phyloP scores from a whole-genome alignment of 2,113 vertebrate species.

The Solea solea region DNA sequence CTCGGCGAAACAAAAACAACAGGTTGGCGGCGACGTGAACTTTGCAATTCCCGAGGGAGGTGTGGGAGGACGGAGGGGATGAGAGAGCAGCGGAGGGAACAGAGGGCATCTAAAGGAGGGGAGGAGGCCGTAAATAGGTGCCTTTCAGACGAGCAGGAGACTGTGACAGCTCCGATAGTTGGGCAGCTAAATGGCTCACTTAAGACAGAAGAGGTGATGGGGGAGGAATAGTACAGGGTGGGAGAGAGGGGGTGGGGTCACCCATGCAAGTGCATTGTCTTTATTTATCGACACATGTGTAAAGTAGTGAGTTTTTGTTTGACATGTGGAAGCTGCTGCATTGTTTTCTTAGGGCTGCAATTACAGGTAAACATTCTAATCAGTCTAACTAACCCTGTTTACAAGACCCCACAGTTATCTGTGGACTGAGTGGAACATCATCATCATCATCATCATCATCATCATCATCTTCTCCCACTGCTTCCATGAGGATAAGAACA shows the following conservation, averaged over 20 bases:
- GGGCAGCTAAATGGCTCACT: constrained; percentile 64
- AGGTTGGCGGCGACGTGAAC: constrained; percentile 42
- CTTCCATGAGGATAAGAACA: no score
- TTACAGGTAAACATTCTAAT: not conserved
- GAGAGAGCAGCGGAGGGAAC: constrained; percentile 9
- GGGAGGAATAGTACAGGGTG: constrained; percentile 27
- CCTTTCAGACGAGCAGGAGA: constrained; percentile 54
- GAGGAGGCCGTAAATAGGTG: constrained; percentile 53
- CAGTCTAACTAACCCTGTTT: not conserved
- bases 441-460: no score
- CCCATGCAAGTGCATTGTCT: constrained; percentile 27
- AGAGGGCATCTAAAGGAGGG: constrained; percentile 8
- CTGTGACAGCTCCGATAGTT: constrained; percentile 45
- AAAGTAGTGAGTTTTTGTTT: constrained; percentile 22
- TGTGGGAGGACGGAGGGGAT: constrained; percentile 20
- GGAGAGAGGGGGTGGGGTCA: constrained; percentile 23
- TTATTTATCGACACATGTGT: constrained; percentile 17
- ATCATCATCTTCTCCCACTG: no score
- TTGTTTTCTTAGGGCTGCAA: not conserved
- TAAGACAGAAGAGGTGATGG: constrained; percentile 48
- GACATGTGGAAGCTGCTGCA: not conserved
- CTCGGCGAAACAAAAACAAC: constrained; percentile 45
- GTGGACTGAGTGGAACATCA: no score
- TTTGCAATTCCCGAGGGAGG: constrained; percentile 42
- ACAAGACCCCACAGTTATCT: not conserved